Evolutionary conservation across 2,888 invertebrate genomes (phyloP).

Genomic region (Xanthia togata): DNA sequence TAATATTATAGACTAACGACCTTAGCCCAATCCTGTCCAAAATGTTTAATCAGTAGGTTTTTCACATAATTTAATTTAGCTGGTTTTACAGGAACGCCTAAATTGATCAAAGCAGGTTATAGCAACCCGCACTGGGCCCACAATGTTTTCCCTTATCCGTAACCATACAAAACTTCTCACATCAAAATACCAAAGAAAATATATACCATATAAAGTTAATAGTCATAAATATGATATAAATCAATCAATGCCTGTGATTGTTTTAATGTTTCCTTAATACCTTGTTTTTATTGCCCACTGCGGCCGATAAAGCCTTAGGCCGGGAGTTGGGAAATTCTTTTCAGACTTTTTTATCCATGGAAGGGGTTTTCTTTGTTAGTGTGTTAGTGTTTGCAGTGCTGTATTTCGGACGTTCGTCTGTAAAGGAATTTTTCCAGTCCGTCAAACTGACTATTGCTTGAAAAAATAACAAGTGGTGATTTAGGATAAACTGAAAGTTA

Average conservation of each 20-base stretch:
- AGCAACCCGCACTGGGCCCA: too few species aligned
- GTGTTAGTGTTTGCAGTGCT: background rate
- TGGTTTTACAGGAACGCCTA: too few species aligned
- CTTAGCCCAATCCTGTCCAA: too few species aligned
- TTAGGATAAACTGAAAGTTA: background rate
- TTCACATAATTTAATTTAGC: too few species aligned
- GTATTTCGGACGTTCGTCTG: background rate
- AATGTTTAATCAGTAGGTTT: too few species aligned
- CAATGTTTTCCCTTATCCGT: background rate
- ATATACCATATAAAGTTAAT: constrained; percentile 20
- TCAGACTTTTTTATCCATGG: background rate
- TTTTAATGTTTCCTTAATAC: constrained; percentile 66
- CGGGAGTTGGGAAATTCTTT: constrained; percentile 32
- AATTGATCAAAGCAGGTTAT: too few species aligned
- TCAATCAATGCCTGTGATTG: constrained; percentile 69
- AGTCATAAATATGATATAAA: constrained; percentile 59
- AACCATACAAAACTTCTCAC: background rate
- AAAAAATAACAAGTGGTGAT: background rate
- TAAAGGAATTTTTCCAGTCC: background rate
- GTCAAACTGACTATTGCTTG: background rate
- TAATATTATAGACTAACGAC: too few species aligned
- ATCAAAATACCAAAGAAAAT: constrained; percentile 30
- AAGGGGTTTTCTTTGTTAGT: background rate
- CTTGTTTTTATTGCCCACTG: constrained; percentile 53
- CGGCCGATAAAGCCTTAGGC: constrained; percentile 27